Evolutionary conservation across 2,113 vertebrate genomes (phyloP).

Genomic region (Rostratula benghalensis): DNA sequence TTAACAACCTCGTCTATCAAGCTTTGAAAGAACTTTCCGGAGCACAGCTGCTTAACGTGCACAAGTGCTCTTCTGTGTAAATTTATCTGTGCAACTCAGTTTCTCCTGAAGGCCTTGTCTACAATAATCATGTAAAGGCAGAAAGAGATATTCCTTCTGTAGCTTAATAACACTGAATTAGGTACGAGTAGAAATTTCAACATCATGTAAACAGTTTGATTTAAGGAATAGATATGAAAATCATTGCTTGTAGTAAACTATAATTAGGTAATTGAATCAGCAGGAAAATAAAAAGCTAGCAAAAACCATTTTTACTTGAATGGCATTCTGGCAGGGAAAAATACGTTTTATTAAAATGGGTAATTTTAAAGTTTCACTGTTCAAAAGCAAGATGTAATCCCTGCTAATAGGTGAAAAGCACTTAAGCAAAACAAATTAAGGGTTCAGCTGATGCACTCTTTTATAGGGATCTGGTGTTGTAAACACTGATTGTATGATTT

Average conservation of each 20-base stretch:
- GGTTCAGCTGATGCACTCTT: neutral
- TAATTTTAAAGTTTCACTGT: neutral
- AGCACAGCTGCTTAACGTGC: neutral
- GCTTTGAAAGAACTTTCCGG: neutral
- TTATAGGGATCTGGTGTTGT: neutral
- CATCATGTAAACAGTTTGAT: neutral
- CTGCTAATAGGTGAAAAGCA: neutral
- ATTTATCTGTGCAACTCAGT: neutral
- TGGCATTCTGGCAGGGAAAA: neutral
- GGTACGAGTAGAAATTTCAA: neutral
- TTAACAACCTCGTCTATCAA: neutral
- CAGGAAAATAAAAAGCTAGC: neutral
- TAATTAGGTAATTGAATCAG: neutral
- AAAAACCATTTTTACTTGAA: neutral
- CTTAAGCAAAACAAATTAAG: neutral
- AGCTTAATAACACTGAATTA: neutral
- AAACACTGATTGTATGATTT: neutral
- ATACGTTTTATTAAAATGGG: neutral
- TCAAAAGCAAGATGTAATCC: neutral
- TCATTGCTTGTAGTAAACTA: neutral
- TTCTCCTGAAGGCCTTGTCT: neutral
- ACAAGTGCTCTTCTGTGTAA: neutral
- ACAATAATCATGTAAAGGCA: neutral
- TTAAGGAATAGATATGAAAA: neutral
- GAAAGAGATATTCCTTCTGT: neutral